phyloP scores from a whole-genome alignment of 2,888 invertebrate genomes.

The Spodoptera littoralis region DNA sequence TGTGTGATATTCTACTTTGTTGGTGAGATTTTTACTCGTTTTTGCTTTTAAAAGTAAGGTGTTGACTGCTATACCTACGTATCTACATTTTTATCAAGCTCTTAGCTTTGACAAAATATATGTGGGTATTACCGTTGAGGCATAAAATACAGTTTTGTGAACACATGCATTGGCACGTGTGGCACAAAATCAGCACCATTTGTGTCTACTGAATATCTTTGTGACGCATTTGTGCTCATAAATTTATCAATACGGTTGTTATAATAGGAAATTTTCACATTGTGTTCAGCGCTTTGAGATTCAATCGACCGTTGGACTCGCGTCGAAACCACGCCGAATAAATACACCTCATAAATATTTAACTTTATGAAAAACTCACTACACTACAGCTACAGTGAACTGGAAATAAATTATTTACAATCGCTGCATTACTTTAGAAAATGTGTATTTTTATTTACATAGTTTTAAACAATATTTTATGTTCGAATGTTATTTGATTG shows the following conservation, averaged over 20 bases:
- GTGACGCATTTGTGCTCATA: conserved; percentile 55
- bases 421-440: conserved; percentile 23
- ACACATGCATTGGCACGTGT: conserved; percentile 19
- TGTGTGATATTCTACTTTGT: conserved; percentile 19
- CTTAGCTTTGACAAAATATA: conserved; percentile 10
- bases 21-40: conserved; percentile 7
- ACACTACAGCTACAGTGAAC: conserved; percentile 18
- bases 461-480: too few relatives aligned
- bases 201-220: conserved; percentile 48
- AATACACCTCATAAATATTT: conserved; percentile 66
- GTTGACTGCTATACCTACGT: not conserved
- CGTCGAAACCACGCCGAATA: conserved; percentile 56
- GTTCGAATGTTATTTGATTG: too few relatives aligned
- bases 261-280: conserved; percentile 67
- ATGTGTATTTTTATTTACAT: not conserved
- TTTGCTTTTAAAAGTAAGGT: conserved; percentile 8
- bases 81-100: not conserved
- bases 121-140: not conserved
- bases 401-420: conserved; percentile 34
- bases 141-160: conserved; percentile 16
- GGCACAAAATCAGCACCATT: conserved; percentile 47
- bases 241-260: conserved; percentile 60
- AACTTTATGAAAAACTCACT: conserved; percentile 51
- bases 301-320: conserved; percentile 64
- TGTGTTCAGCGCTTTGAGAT: conserved; percentile 67